Evolutionary conservation across 2,888 invertebrate species (phyloP).

Genomic region (Drosophila ustulata): DNA sequence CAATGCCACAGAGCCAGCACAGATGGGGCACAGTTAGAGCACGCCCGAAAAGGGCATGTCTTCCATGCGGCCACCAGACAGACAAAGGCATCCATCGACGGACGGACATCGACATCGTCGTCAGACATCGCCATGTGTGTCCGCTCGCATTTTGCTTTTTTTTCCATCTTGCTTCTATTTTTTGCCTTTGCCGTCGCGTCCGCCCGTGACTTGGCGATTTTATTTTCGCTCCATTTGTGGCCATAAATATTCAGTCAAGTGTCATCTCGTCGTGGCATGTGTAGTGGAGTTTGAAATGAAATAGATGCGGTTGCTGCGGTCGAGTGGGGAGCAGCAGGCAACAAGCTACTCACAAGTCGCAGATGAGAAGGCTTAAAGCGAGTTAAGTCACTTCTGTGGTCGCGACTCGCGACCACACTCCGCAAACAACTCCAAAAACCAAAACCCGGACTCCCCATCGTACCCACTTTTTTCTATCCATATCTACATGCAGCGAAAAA

Average conservation of each 20-base stretch:
- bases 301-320: slow-evolving; percentile 58
- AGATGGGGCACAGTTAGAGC: slow-evolving; percentile 60
- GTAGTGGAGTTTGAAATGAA: slow-evolving; percentile 78
- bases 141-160: slow-evolving; percentile 38
- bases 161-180: slow-evolving; percentile 30
- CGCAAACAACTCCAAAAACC: slow-evolving; percentile 17
- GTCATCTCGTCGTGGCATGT: slow-evolving; percentile 77
- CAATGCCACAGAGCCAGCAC: slow-evolving; percentile 21
- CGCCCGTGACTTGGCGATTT: slow-evolving; percentile 77
- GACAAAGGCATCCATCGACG: slow-evolving; percentile 64
- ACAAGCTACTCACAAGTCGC: slow-evolving; percentile 21
- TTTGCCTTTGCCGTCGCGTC: slow-evolving; percentile 39
- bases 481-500: slow-evolving; percentile 7
- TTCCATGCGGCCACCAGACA: slow-evolving; percentile 51
- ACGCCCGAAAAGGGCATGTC: slow-evolving; percentile 74
- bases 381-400: slow-evolving; percentile 79
- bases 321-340: slow-evolving; percentile 9
- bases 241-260: slow-evolving; percentile 80
- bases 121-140: slow-evolving; percentile 69
- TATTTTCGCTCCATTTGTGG: slow-evolving; percentile 81
- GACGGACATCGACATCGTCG: slow-evolving; percentile 39
- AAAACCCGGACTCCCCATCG: slow-evolving; percentile 28
- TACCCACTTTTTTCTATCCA: slow-evolving; percentile 28
- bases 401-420: slow-evolving; percentile 69
- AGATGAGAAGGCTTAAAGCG: slow-evolving; percentile 68